Conservation (phyloP, 2,888 invertebrate species). For the Mythimna loreyi region DNA sequence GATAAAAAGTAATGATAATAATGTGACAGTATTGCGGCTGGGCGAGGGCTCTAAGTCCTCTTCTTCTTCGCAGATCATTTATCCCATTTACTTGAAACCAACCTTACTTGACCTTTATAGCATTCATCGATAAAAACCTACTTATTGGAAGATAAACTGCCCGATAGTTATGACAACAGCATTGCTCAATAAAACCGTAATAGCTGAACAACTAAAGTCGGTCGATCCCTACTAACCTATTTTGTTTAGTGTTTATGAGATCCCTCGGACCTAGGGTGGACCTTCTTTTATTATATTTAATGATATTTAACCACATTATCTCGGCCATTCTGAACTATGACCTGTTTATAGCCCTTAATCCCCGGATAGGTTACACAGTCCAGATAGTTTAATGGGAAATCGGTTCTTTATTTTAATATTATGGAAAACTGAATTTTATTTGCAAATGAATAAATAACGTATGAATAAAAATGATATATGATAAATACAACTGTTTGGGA, state of each 20-base stretch:
- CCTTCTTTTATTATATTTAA: constrained; percentile 14
- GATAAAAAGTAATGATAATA: too few relatives aligned
- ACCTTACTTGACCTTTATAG: neutral
- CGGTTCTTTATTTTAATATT: constrained; percentile 23
- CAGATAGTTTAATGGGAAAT: constrained; percentile 45
- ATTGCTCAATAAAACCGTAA: neutral
- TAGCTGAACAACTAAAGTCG: neutral
- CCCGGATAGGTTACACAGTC: constrained; percentile 57
- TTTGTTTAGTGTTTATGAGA: constrained; percentile 10
- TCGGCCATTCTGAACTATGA: constrained; percentile 51
- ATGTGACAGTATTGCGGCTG: too few relatives aligned
- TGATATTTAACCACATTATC: constrained; percentile 46
- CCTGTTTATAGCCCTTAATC: constrained; percentile 71
- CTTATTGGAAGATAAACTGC: neutral
- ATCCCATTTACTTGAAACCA: neutral
- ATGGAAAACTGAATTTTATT: neutral
- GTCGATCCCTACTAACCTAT: constrained; percentile 7
- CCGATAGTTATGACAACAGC: neutral
- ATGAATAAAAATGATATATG: neutral
- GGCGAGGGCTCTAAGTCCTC: too few relatives aligned
- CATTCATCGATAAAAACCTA: neutral
- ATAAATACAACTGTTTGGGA: neutral
- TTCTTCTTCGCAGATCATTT: neutral
- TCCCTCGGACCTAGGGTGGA: neutral
- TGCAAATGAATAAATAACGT: neutral